Evolutionary conservation across 2,113 vertebrate species (phyloP).

Genomic region (Myxocyprinus asiaticus): DNA sequence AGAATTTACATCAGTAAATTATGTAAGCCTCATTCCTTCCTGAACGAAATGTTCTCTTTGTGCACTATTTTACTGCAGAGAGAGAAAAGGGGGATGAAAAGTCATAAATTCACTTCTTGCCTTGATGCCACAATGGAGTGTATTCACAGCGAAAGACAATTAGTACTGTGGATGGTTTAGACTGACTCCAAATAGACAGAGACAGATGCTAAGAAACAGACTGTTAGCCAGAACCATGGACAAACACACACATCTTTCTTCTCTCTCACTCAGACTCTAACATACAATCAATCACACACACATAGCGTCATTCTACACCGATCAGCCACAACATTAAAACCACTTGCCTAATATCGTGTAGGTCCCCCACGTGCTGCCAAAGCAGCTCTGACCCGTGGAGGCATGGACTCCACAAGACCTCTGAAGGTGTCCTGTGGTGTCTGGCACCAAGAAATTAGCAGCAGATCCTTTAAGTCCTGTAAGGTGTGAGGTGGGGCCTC

Average conservation of each 20-base stretch:
- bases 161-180: slow-evolving; percentile 49
- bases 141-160: slow-evolving; percentile 59
- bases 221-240: slow-evolving; percentile 1
- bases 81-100: slow-evolving; percentile 30
- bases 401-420: too few relatives aligned
- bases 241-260: slow-evolving; percentile 25
- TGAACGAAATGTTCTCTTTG: slow-evolving; percentile 21
- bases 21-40: slow-evolving; percentile 36
- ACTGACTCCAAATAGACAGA: slow-evolving; percentile 40
- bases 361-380: too few relatives aligned
- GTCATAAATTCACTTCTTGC: slow-evolving; percentile 58
- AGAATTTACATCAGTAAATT: slow-evolving; percentile 4
- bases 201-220: slow-evolving; percentile 40
- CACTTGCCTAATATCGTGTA: too few relatives aligned
- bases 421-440: too few relatives aligned
- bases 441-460: too few relatives aligned
- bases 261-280: background rate
- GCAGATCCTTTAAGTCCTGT: too few relatives aligned
- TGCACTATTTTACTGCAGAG: slow-evolving; percentile 51
- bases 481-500: too few relatives aligned
- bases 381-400: too few relatives aligned
- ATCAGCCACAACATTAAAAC: too few relatives aligned
- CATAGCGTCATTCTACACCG: too few relatives aligned
- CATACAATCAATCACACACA: background rate
- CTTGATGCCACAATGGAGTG: slow-evolving; percentile 63